Conservation (phyloP, 1,140 invertebrate genomes). For the Trichonephila clavata region DNA sequence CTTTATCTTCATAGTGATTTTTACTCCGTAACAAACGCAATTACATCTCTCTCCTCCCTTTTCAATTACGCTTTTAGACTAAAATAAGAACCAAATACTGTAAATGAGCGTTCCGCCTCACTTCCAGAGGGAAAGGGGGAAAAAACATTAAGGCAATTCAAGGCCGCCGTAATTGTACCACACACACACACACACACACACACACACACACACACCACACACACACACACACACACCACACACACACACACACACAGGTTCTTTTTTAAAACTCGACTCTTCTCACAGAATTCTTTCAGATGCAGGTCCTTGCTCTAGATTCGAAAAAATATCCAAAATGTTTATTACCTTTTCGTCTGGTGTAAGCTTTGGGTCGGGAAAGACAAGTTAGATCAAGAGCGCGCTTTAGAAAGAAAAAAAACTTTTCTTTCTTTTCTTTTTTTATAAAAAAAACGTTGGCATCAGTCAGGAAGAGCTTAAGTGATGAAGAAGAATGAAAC, state of each 20-base stretch:
- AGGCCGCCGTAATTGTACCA: not conserved
- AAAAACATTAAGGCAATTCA: not conserved
- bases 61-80: not conserved
- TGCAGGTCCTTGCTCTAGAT: slow-evolving; percentile 30
- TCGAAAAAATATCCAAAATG: slow-evolving; percentile 54
- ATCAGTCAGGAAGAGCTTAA: slow-evolving; percentile 36
- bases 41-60: not conserved
- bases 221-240: too few species aligned
- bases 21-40: not conserved
- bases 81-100: not conserved
- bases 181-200: too few species aligned
- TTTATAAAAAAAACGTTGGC: not conserved
- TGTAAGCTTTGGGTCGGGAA: not conserved
- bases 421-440: too few species aligned
- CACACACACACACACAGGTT: too few species aligned
- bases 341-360: slow-evolving; percentile 41
- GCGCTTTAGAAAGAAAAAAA: too few species aligned
- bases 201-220: too few species aligned
- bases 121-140: not conserved
- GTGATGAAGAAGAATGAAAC: slow-evolving; percentile 48
- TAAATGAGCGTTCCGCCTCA: slow-evolving; percentile 1
- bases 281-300: slow-evolving; percentile 13
- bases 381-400: slow-evolving; percentile 21
- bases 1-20: not conserved
- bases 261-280: slow-evolving; percentile 32